phyloP scores from a whole-genome alignment of 2,888 invertebrate genomes.

The Protophormia terraenovae region DNA sequence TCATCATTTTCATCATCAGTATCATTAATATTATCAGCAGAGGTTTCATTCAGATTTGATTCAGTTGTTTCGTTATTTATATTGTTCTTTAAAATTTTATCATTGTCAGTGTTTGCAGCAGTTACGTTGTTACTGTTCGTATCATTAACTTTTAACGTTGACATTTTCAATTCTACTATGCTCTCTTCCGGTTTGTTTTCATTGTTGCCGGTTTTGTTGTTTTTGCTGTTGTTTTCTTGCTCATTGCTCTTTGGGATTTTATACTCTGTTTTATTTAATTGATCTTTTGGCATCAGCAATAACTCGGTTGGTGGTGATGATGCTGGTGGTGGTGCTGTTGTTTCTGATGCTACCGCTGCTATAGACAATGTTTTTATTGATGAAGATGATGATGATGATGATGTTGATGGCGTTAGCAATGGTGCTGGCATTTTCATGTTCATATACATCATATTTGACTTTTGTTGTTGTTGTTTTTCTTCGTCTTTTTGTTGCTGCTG shows the following conservation, averaged over 20 bases:
- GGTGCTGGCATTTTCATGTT: conserved; percentile 28
- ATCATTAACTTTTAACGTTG: conserved; percentile 19
- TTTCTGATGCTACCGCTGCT: neutral
- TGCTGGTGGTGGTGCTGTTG: neutral
- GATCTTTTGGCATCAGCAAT: conserved; percentile 56
- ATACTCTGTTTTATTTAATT: conserved; percentile 57
- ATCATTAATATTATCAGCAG: neutral
- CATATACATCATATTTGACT: conserved; percentile 44
- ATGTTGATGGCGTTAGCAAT: neutral
- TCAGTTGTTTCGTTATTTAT: neutral
- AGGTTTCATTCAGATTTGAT: conserved; percentile 52
- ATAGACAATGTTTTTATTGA: neutral
- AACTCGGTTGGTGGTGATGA: conserved; percentile 10
- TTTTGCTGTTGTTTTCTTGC: neutral
- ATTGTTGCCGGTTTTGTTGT: neutral
- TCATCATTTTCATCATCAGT: neutral
- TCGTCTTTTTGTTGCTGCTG: too few relatives aligned
- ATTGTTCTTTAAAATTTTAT: neutral
- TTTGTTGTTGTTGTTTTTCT: neutral
- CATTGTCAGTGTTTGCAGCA: neutral
- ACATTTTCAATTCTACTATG: neutral
- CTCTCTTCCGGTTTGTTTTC: neutral
- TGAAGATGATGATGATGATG: conserved; percentile 20
- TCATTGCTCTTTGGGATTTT: conserved; percentile 30
- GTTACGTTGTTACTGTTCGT: neutral